Evolutionary conservation across 2,113 vertebrate genomes (phyloP), one percentile per base, ranked within the genome.

Genomic region (Thalassoma bifasciatum): DNA sequence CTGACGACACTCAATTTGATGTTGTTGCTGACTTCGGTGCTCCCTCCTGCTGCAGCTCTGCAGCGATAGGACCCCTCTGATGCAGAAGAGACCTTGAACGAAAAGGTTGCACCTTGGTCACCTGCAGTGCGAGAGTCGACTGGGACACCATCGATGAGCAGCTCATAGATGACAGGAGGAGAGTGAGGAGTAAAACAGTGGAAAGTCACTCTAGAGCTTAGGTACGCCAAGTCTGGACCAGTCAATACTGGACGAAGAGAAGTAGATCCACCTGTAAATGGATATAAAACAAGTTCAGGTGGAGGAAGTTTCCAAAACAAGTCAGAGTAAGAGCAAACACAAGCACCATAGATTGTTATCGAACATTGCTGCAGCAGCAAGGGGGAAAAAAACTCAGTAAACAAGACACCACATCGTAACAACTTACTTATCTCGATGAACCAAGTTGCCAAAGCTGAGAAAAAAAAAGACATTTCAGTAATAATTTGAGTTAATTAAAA

Each of bases 1-100:
- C 94, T 92, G 75, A 94, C 86, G 57, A 92, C 87, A n/a, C 66
- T 82, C 47, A 95, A 74, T 26, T 19, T 58, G 62, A 94, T 78
- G 37, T 37, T 77, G 67, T 88, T 86, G 83, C 94, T 93, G 51
- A 71, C 44, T 53, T 37, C 69, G 8, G 61, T 59, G 10, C 36
- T 42, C 19, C 63, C 66, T 30, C 52, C 47, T 10, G 78, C 2
- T 0, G 59, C 84, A 1, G 74, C 86, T 38, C 13, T 79, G 73
- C 93, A 95, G 62, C 70, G 72, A 78, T 94, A 95, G 0, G 46
- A 78, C 8, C 92, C 93, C 13, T 79, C 83, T 8, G 86, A 89
- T 9, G 40, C 13, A 47, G 14, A 49, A 0, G 42, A n/a, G 7
- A 90, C 82, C 62, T 66, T 88, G 3, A 92, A 30, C 19, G 0